Base-by-base conservation (phyloP, 1,140 invertebrate species). In the Tetramorium simillimum region DNA sequence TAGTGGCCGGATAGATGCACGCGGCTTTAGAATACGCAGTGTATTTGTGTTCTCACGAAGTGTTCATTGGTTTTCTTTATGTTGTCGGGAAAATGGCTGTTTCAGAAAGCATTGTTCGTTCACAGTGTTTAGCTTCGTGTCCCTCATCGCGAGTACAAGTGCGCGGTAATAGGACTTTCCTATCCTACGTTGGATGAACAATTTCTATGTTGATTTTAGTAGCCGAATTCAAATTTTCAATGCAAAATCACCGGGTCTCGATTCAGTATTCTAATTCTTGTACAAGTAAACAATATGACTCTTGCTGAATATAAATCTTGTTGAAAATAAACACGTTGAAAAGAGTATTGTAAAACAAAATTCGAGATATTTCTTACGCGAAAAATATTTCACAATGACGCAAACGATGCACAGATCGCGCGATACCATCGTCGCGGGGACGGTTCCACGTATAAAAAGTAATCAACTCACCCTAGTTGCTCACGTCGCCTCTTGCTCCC, bases 21-120 rank as follows among this genome's bases (percentile, higher is more conserved):
- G 51, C 53, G 72, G 24, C 46, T 80, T 40, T 73, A 60, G 51
- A 60, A 82, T 72, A 72, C 53, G 67, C 67, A 65, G 37, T 43
- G 67, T 84, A 75, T 84, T 75, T 60, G 40, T 46, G 56, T 33
- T 24, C 80, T 37, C 80, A 56, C 40, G 37, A 75, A 73, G 69
- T 60, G 28, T 33, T 46, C 40, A 84, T 75, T 58, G 80, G 69
- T 75, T 82, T 82, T 82, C 67, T 73, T 84, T 46, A 73, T 62
- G 43, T 60, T 43, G 40, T 60, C 80, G 53, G 28, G 80, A 84
- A 84, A 84, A 75, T 84, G 40, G 53, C 80, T 40, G 53, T 73
- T 82, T 82, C 80, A 84, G 80, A 40, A 73, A 73, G 53, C 69
- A 84, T 84, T 62, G 69, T 84, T 60, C 28, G 33, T 75, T 73